Percentiles rank a stretch among this genome's conserved stretches.
Evolutionary conservation across 2,888 invertebrate genomes (phyloP).

Genomic region (Dolomedes plantarius): DNA sequence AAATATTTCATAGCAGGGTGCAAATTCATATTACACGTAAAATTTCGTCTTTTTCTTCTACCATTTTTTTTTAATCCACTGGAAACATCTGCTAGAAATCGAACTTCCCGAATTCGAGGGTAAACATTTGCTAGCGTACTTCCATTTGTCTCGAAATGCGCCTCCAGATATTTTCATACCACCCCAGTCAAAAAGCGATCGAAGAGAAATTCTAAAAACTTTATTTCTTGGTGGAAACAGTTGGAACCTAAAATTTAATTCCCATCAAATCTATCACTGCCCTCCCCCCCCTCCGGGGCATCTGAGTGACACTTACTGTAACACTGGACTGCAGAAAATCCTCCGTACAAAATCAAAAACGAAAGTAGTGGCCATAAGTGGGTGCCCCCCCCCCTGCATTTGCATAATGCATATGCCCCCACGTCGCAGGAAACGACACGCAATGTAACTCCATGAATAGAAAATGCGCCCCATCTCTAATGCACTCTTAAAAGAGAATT

Average conservation of each 20-base stretch:
- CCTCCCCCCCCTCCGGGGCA: neutral
- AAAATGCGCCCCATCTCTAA: slow-evolving; percentile 57
- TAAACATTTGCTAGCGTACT: too few species aligned
- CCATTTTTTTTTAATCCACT: too few species aligned
- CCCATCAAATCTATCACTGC: neutral
- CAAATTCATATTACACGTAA: too few species aligned
- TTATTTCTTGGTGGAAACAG: neutral
- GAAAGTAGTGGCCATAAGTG: slow-evolving; percentile 28
- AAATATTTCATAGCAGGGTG: too few species aligned
- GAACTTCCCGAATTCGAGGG: too few species aligned
- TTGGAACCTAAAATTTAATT: slow-evolving; percentile 8
- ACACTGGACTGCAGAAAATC: slow-evolving; percentile 20
- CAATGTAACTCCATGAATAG: slow-evolving; percentile 58
- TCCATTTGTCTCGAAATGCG: too few species aligned
- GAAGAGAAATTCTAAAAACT: neutral
- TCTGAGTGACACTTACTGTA: neutral
- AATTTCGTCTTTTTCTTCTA: too few species aligned
- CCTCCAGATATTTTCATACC: neutral
- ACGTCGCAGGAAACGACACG: slow-evolving; percentile 57
- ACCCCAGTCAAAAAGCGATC: neutral
- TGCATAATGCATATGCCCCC: slow-evolving; percentile 69
- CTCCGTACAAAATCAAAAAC: slow-evolving; percentile 16
- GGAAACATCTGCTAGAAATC: too few species aligned
- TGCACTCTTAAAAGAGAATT: slow-evolving; percentile 38
- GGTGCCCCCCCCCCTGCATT: slow-evolving; percentile 34